Evolutionary conservation across 2,888 invertebrate species (phyloP).

Genomic region (Drosophila kuntzei): DNA sequence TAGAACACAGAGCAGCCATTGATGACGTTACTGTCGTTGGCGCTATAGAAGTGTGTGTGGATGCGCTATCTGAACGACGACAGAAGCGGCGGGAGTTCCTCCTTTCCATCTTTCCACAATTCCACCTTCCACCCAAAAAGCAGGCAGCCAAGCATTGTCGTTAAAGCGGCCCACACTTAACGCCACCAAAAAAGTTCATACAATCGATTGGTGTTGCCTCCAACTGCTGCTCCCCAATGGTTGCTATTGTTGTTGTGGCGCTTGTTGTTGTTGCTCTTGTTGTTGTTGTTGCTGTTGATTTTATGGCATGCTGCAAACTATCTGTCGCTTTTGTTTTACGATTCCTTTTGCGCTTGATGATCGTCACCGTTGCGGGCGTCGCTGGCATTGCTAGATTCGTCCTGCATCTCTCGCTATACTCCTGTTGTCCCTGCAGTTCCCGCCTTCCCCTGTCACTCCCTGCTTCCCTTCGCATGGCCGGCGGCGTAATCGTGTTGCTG

Average conservation of each 20-base stretch:
- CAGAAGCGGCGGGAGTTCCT: constrained; percentile 36
- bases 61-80: constrained; percentile 60
- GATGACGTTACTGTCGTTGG: constrained; percentile 56
- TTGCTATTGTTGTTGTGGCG: constrained; percentile 8
- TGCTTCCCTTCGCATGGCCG: constrained; percentile 45
- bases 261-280: constrained; percentile 34
- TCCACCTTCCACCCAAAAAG: not conserved
- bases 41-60: constrained; percentile 37
- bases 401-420: not conserved
- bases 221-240: constrained; percentile 50
- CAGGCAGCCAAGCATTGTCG: constrained; percentile 11
- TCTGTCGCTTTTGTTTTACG: constrained; percentile 80
- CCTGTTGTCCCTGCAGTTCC: constrained; percentile 1
- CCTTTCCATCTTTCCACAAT: constrained; percentile 26
- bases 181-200: constrained; percentile 64
- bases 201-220: constrained; percentile 74
- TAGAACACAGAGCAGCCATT: constrained; percentile 32
- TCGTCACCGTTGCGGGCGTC: constrained; percentile 61
- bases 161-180: constrained; percentile 58
- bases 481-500: constrained; percentile 74
- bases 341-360: constrained; percentile 78
- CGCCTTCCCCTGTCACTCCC: constrained; percentile 1
- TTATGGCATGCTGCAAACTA: constrained; percentile 73
- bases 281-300: constrained; percentile 57
- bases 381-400: constrained; percentile 35